Conservation (phyloP, 1,140 invertebrate genomes). For the Leptinotarsa defecta region DNA sequence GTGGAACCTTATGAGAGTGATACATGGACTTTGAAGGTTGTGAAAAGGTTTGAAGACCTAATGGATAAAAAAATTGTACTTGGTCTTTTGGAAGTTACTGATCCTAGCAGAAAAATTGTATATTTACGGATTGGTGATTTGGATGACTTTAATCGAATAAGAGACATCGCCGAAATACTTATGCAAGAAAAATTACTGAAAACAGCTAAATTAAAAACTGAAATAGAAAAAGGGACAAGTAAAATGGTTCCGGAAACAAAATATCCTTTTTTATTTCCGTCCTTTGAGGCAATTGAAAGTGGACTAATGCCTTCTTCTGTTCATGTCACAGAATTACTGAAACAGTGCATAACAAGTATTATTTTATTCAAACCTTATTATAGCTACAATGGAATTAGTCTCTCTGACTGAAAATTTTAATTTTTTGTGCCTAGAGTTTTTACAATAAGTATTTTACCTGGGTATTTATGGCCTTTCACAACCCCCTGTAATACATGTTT, state of each 20-base stretch:
- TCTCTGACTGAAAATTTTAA: neutral
- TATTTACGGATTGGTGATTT: slow-evolving; percentile 10
- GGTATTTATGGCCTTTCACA: too few species aligned
- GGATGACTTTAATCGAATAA: neutral
- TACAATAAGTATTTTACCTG: too few species aligned
- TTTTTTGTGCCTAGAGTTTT: too few species aligned
- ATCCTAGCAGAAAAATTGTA: slow-evolving; percentile 1
- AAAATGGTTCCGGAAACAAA: slow-evolving; percentile 6
- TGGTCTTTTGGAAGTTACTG: slow-evolving; percentile 7
- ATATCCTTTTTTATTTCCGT: slow-evolving; percentile 23
- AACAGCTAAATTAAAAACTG: neutral
- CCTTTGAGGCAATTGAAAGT: slow-evolving; percentile 19
- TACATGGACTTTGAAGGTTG: slow-evolving; percentile 25
- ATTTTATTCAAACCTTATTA: slow-evolving; percentile 25
- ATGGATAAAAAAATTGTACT: slow-evolving; percentile 18
- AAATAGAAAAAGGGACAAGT: neutral
- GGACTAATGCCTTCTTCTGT: slow-evolving; percentile 21
- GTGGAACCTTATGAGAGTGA: slow-evolving; percentile 22
- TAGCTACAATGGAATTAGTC: slow-evolving; percentile 7
- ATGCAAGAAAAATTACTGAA: slow-evolving; percentile 19
- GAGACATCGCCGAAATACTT: neutral
- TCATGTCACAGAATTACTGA: slow-evolving; percentile 8
- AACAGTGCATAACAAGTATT: slow-evolving; percentile 4
- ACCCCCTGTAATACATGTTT: too few species aligned
- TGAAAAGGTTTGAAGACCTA: slow-evolving; percentile 23